Evolutionary conservation across 2,113 vertebrate genomes (phyloP).

Genomic region (Tautogolabrus adspersus): DNA sequence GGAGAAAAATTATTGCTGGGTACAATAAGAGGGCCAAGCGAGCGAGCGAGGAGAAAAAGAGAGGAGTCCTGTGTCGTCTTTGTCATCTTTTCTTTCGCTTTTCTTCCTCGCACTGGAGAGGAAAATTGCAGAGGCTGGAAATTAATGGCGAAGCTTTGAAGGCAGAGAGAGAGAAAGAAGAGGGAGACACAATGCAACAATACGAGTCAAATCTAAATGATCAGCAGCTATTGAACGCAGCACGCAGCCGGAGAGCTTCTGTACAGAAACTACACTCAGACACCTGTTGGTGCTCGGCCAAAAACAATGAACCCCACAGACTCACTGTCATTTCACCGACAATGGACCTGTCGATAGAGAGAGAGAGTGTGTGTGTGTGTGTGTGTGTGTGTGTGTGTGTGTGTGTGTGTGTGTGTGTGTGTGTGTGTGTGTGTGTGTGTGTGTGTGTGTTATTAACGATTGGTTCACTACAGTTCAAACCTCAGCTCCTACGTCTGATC

Average conservation of each 20-base stretch:
- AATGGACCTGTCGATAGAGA: conserved; percentile 7
- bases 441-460: too few relatives aligned
- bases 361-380: neutral
- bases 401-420: too few relatives aligned
- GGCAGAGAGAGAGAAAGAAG: conserved; percentile 47
- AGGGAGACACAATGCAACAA: conserved; percentile 86
- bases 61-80: conserved; percentile 88
- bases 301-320: conserved; percentile 44
- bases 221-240: conserved; percentile 89
- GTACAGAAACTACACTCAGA: conserved; percentile 12
- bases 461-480: neutral
- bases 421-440: too few relatives aligned
- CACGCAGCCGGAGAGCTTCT: conserved; percentile 74
- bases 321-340: conserved; percentile 29
- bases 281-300: conserved; percentile 49
- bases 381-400: neutral
- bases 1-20: conserved; percentile 91
- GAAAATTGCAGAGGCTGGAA: conserved; percentile 91
- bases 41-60: conserved; percentile 79
- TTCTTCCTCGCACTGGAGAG: conserved; percentile 64
- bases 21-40: conserved; percentile 91
- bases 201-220: conserved; percentile 94
- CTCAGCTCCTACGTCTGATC: neutral
- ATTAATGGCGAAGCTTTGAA: conserved; percentile 89
- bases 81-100: conserved; percentile 66